Evolutionary conservation across 2,888 invertebrate genomes (phyloP).

Genomic region (Dione vanillae): DNA sequence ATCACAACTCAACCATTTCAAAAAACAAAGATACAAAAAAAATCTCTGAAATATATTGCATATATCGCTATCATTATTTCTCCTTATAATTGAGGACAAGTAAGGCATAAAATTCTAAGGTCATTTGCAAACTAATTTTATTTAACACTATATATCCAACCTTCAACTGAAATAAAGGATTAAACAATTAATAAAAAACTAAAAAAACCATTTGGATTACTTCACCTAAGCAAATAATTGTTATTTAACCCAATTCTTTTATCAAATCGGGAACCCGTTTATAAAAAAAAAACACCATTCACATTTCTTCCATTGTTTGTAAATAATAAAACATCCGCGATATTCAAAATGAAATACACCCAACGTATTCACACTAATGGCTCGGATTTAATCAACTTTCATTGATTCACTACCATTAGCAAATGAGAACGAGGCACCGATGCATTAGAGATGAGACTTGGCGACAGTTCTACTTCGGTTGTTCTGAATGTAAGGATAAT

Average conservation of each 20-base stretch:
- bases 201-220: background rate
- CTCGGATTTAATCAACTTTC: constrained; percentile 30
- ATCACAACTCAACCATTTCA: no score
- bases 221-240: background rate
- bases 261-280: background rate
- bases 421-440: constrained; percentile 37
- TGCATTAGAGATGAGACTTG: constrained; percentile 30
- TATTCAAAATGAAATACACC: constrained; percentile 15
- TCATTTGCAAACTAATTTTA: no score
- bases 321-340: constrained; percentile 16
- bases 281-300: background rate
- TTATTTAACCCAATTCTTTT: background rate
- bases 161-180: no score
- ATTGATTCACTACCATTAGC: constrained; percentile 37
- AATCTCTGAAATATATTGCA: no score
- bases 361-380: constrained; percentile 14
- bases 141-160: no score
- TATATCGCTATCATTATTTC: no score
- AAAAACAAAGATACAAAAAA: no score
- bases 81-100: no score
- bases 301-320: background rate
- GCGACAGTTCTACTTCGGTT: constrained; percentile 13
- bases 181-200: no score
- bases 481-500: constrained; percentile 24
- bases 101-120: no score